Conservation (phyloP, 2,888 invertebrate species). For the Oegoconia quadripuncta region DNA sequence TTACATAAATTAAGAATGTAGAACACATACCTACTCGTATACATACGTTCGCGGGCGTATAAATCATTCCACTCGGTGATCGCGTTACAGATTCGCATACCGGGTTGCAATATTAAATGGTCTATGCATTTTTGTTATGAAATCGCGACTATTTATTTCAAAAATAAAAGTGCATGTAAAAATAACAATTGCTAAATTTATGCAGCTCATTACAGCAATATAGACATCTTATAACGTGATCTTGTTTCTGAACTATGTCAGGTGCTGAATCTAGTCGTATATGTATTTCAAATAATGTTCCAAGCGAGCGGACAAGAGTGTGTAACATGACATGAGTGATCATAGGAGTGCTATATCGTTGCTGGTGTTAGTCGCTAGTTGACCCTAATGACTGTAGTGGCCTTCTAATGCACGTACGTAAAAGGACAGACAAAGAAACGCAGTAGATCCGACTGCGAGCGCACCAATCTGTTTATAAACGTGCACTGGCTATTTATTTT, state of each 20-base stretch:
- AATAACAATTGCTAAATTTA: background rate
- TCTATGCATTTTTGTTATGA: slow-evolving; percentile 23
- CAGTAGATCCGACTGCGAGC: background rate
- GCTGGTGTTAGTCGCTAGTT: slow-evolving; percentile 43
- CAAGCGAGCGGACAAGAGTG: slow-evolving; percentile 1
- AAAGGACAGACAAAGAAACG: slow-evolving; percentile 12
- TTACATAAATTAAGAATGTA: slow-evolving; percentile 20
- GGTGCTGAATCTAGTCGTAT: background rate
- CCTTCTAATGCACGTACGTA: slow-evolving; percentile 40
- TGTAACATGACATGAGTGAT: slow-evolving; percentile 8
- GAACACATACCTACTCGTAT: slow-evolving; percentile 15
- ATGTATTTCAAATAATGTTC: slow-evolving; percentile 2
- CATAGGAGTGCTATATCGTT: slow-evolving; percentile 10
- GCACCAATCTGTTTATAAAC: background rate
- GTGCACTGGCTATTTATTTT: background rate
- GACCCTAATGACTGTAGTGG: slow-evolving; percentile 63
- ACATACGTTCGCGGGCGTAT: slow-evolving; percentile 1
- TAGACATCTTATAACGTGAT: background rate
- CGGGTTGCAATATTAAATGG: slow-evolving; percentile 27
- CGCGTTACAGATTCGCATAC: slow-evolving; percentile 24
- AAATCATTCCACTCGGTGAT: slow-evolving; percentile 19
- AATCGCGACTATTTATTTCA: slow-evolving; percentile 6
- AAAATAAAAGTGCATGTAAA: background rate
- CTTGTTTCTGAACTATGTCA: slow-evolving; percentile 1
- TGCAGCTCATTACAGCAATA: background rate